Evolutionary conservation across 2,113 vertebrate species (phyloP), one percentile per base, ranked within the genome.

Genomic region (Formicarius rufipectus): DNA sequence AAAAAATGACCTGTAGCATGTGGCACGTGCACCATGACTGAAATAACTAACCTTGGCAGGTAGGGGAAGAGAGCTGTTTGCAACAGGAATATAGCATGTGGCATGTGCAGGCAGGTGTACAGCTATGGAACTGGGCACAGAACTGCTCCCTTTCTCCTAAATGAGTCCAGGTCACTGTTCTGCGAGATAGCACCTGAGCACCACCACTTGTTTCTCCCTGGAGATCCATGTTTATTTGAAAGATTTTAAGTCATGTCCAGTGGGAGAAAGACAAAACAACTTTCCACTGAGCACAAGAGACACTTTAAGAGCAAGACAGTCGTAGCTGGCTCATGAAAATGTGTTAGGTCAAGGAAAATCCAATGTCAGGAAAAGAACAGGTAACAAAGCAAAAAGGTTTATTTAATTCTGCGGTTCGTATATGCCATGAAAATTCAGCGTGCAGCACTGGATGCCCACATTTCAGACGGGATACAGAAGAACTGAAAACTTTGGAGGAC

Each of bases 81-180:
- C 71, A 20, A 4, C 0, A 2, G 37, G 33, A 71, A 27, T 7
- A 12, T 7, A n/a, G 27, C 56, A 40, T 0, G 4, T 2, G 3
- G 39, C 9, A 12, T 5, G 22, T 37, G 45, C 25, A 24, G 35
- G 85, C 18, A 7, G 21, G 30, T 1, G 0, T 14, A 8, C 13
- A 5, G 11, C n/a, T 16, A 1, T 1, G 9, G 22, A 42, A n/a
- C 22, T 16, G 31, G 7, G 21, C 25, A 31, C n/a, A 16, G 22
- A 50, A 30, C 42, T n/a, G 42, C 47, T 42, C 25, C 42, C 68
- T 44, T 31, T 47, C 10, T 64, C 72, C 72, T 39, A 17, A 39
- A 14, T 2, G 31, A 69, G 28, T 11, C 28, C 50, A 15, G 35
- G 45, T 47, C 31, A 10, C 24, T 37, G 64, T 52, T n/a, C 56